Evolutionary conservation across 2,113 vertebrate species (phyloP).

Genomic region (Neodon shergylaensis): DNA sequence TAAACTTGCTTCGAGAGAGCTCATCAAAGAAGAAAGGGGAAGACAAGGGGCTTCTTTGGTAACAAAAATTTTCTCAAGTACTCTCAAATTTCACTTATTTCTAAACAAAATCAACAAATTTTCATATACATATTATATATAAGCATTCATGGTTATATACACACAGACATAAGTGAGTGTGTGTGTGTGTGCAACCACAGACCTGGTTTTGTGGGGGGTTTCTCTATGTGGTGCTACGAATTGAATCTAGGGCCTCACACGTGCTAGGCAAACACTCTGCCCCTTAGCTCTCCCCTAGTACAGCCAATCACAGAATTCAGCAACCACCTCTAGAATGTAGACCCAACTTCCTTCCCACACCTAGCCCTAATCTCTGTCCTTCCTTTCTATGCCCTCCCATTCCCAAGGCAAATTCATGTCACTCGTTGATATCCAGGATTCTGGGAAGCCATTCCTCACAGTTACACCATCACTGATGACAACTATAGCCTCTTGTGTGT

Average conservation of each 20-base stretch:
- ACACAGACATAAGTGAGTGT: neutral
- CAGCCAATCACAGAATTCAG: neutral
- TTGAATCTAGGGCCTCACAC: neutral
- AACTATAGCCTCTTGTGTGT: neutral
- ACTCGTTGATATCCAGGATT: neutral
- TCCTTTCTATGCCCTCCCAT: neutral
- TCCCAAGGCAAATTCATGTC: neutral
- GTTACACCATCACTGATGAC: neutral
- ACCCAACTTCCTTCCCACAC: neutral
- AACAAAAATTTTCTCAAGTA: slow-evolving; percentile 58
- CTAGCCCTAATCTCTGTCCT: neutral
- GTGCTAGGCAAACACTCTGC: neutral
- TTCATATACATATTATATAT: no score
- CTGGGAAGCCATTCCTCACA: neutral
- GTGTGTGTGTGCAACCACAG: neutral
- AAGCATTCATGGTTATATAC: neutral
- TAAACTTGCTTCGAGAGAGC: slow-evolving; percentile 68
- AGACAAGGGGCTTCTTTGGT: slow-evolving; percentile 25
- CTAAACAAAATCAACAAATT: neutral
- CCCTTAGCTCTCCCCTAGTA: neutral
- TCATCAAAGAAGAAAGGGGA: slow-evolving; percentile 48
- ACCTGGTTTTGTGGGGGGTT: no score
- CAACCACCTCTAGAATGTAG: neutral
- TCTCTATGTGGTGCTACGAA: neutral
- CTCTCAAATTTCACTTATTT: slow-evolving; percentile 31